phyloP scores from a whole-genome alignment of 2,113 vertebrate species.

The Centropus bengalensis region DNA sequence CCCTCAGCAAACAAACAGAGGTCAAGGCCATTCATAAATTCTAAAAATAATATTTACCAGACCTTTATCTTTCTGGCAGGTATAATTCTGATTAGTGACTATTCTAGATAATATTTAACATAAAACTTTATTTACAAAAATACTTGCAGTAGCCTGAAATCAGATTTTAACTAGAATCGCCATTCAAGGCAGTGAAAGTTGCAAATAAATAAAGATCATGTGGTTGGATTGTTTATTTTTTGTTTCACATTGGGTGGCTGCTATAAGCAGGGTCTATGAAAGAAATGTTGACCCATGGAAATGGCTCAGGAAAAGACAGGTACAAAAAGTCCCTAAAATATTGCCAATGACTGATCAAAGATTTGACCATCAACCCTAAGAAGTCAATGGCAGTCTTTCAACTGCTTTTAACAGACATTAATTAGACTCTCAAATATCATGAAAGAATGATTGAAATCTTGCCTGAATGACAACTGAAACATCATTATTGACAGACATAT shows the following conservation, averaged over 20 bases:
- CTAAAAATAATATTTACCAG: slow-evolving; percentile 69
- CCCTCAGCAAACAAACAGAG: slow-evolving; percentile 29
- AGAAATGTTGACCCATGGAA: not conserved
- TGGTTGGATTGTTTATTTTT: not conserved
- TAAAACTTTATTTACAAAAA: slow-evolving; percentile 64
- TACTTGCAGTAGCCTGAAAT: slow-evolving; percentile 29
- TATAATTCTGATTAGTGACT: slow-evolving; percentile 49
- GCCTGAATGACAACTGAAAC: not conserved
- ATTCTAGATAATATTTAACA: slow-evolving; percentile 69
- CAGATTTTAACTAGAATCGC: slow-evolving; percentile 41
- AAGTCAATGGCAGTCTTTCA: not conserved
- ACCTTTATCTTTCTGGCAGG: slow-evolving; percentile 51
- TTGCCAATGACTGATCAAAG: not conserved
- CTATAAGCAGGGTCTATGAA: not conserved
- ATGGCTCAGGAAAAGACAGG: not conserved
- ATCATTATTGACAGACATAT: not conserved
- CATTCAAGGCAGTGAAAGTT: not conserved
- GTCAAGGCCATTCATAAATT: slow-evolving; percentile 65
- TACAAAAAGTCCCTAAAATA: not conserved
- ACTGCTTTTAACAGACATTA: not conserved
- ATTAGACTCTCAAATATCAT: not conserved
- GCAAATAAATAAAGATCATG: not conserved
- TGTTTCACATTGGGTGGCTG: not conserved
- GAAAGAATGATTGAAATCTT: not conserved
- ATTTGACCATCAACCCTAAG: not conserved